phyloP scores from a whole-genome alignment of 2,113 vertebrate species.

The western clawed frog (Xenopus tropicalis) region DNA sequence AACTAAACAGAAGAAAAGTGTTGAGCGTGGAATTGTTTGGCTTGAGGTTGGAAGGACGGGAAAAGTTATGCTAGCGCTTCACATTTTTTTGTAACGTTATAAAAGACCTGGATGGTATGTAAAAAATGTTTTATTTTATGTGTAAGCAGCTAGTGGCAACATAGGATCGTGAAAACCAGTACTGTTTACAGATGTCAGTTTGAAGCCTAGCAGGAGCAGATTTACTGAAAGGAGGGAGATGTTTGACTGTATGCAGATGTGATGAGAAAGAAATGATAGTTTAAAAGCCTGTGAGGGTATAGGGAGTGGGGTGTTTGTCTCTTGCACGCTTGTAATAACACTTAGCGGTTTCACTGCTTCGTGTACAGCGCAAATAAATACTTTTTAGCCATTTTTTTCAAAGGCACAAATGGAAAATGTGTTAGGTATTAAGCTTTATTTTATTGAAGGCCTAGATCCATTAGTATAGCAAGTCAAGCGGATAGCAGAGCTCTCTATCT shows the following conservation, averaged over 20 bases:
- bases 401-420: no score
- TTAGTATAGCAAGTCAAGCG: no score
- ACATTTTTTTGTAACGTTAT: conserved; percentile 18
- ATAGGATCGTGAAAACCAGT: conserved; percentile 28
- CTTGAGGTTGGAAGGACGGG: conserved; percentile 7
- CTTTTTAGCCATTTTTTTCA: no score
- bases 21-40: conserved; percentile 7
- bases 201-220: conserved; percentile 40
- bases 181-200: conserved; percentile 36
- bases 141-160: conserved; percentile 12
- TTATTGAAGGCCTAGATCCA: no score
- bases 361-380: no score
- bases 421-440: no score
- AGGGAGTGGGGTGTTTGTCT: no score
- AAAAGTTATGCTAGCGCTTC: neutral
- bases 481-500: no score
- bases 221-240: conserved; percentile 16
- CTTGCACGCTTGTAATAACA: no score
- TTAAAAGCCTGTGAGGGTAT: no score
- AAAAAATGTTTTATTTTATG: conserved; percentile 36
- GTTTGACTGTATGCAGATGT: conserved; percentile 29
- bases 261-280: conserved; percentile 3
- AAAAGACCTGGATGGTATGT: conserved; percentile 19
- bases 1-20: conserved; percentile 12
- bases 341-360: no score